Evolutionary conservation across 2,113 vertebrate genomes (phyloP).

Genomic region (Albula goreensis): DNA sequence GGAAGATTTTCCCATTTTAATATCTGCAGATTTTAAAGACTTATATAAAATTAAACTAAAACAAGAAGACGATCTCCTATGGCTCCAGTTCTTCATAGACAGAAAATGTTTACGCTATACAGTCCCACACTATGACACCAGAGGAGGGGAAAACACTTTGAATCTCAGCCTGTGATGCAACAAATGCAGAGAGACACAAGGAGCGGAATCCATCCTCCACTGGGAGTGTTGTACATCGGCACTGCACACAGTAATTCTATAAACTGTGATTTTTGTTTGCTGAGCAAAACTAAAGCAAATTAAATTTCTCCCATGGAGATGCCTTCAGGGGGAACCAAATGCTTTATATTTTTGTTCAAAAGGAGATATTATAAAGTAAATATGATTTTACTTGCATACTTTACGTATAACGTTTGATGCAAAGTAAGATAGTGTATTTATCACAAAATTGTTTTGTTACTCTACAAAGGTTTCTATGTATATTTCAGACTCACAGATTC

Average conservation of each 20-base stretch:
- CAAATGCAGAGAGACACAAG: slow-evolving; percentile 37
- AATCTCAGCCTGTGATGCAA: slow-evolving; percentile 50
- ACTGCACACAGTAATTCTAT: too few relatives aligned
- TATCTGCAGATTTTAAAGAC: not conserved
- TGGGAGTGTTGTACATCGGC: not conserved
- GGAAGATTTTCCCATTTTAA: not conserved
- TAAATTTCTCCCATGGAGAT: not conserved
- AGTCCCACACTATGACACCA: slow-evolving; percentile 35
- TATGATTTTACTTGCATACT: not conserved
- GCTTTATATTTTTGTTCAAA: not conserved
- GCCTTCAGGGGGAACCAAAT: not conserved
- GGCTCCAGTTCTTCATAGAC: slow-evolving; percentile 33
- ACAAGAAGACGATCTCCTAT: slow-evolving; percentile 27
- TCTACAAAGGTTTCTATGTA: too few relatives aligned
- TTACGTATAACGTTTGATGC: not conserved
- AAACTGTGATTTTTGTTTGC: not conserved
- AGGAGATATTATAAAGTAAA: not conserved
- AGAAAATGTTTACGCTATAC: slow-evolving; percentile 28
- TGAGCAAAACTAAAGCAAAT: not conserved
- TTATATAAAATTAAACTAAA: too few relatives aligned
- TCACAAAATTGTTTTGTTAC: too few relatives aligned
- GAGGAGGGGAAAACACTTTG: slow-evolving; percentile 48
- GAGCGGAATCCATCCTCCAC: slow-evolving; percentile 2
- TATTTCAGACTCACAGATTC: too few relatives aligned
- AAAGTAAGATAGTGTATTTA: not conserved